A percentile compares a stretch with the other conserved stretches of the same genome.
These are phyloP conservation scores for Copsychus sechellarum DNA, from an alignment of 2,113 vertebrate species.

Conservation along the genomic window DNA sequence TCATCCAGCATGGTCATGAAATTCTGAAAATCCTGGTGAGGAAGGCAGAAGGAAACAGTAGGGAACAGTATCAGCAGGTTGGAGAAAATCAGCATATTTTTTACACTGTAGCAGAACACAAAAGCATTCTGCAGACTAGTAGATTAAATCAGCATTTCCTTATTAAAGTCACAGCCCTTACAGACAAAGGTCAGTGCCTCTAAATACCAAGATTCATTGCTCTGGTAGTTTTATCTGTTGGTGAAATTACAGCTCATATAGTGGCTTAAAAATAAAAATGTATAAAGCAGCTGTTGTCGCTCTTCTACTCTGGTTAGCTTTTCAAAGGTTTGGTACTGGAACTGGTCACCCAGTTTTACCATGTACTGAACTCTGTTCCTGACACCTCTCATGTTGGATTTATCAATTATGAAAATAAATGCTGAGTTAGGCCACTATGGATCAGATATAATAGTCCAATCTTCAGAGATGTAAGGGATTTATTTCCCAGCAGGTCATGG, in stretches of 20 bases:
- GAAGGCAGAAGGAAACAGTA: conserved; percentile 1
- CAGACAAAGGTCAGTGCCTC: not conserved
- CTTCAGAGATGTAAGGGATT: not conserved
- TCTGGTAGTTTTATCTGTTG: not conserved
- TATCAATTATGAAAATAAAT: not conserved
- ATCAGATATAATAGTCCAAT: not conserved
- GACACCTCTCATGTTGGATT: not conserved
- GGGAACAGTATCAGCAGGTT: not conserved
- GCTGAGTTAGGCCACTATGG: not conserved
- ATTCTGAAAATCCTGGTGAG: conserved; percentile 80
- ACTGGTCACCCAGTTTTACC: not conserved
- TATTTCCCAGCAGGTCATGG: not conserved
- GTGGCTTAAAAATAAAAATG: not conserved
- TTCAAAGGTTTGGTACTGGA: not conserved
- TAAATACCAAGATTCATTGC: not conserved
- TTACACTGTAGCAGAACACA: not conserved
- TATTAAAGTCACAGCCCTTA: not conserved
- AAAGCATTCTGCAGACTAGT: not conserved
- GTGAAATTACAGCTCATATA: not conserved
- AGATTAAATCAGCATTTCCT: not conserved
- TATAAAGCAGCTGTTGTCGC: not conserved
- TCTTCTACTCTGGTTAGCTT: not conserved
- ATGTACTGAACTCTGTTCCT: not conserved
- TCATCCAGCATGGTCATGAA: conserved; percentile 81
- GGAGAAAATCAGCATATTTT: not conserved